Evolutionary conservation across 2,888 invertebrate species (phyloP).

Genomic region (Drosophila helvetica): DNA sequence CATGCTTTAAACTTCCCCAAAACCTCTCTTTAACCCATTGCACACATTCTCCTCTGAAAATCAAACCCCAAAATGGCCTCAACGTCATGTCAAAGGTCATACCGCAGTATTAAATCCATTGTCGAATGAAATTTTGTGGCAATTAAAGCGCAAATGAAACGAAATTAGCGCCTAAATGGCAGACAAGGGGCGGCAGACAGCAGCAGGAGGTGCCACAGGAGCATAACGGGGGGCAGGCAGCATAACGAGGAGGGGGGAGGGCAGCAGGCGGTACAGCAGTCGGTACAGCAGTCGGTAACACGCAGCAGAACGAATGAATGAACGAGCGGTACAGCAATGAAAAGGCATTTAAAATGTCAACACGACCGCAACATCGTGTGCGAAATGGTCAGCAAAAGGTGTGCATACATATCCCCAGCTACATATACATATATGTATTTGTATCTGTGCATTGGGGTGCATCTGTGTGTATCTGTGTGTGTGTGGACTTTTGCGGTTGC

Average conservation of each 20-base stretch:
- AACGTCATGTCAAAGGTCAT: slow-evolving; percentile 32
- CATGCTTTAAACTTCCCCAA: neutral
- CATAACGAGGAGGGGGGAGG: no score
- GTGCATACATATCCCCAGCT: slow-evolving; percentile 38
- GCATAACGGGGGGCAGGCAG: neutral
- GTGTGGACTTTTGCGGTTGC: slow-evolving; percentile 70
- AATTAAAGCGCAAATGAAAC: slow-evolving; percentile 67
- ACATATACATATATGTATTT: slow-evolving; percentile 7
- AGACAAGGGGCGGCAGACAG: neutral
- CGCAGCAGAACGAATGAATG: neutral
- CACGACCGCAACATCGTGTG: slow-evolving; percentile 78
- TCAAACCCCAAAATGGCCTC: slow-evolving; percentile 18
- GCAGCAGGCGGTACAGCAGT: neutral
- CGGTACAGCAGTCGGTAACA: no score
- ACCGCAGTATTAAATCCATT: slow-evolving; percentile 57
- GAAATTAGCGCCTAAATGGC: slow-evolving; percentile 66
- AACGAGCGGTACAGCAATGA: slow-evolving; percentile 63
- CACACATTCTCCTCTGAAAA: neutral
- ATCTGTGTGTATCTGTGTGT: slow-evolving; percentile 14
- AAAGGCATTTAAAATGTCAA: slow-evolving; percentile 79
- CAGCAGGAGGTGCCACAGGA: neutral
- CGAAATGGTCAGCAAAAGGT: slow-evolving; percentile 75
- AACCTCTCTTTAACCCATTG: neutral
- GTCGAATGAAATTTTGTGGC: slow-evolving; percentile 56
- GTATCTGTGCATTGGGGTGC: neutral